A percentile compares a stretch with the other conserved stretches of the same genome.
These are phyloP conservation scores for Istiophorus platypterus DNA, from an alignment of 2,113 vertebrate genomes.

Conservation along the genomic window DNA sequence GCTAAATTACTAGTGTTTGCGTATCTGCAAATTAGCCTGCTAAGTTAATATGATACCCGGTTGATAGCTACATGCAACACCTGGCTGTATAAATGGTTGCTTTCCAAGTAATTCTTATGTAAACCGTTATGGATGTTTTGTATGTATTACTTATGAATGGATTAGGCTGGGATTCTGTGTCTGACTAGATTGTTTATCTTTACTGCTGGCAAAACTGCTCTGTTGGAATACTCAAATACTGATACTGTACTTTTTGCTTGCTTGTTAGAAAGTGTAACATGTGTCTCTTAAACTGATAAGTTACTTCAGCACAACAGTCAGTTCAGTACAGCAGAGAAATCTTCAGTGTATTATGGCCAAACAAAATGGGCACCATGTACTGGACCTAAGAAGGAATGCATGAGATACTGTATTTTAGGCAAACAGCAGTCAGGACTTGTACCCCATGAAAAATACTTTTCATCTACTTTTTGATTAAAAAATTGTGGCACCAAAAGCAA, in stretches of 20 bases:
- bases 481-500: not conserved
- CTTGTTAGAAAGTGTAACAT: not conserved
- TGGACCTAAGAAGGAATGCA: not conserved
- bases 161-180: not conserved
- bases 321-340: not conserved
- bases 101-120: too few species aligned
- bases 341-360: not conserved
- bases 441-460: not conserved
- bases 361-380: not conserved
- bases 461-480: not conserved
- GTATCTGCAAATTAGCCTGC: too few species aligned
- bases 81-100: too few species aligned
- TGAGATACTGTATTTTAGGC: too few species aligned
- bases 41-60: too few species aligned
- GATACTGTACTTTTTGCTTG: not conserved
- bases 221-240: not conserved
- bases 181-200: not conserved
- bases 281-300: too few species aligned
- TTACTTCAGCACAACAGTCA: too few species aligned
- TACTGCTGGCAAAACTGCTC: not conserved
- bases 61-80: too few species aligned
- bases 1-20: too few species aligned
- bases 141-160: too few species aligned
- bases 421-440: too few species aligned
- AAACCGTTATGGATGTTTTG: too few species aligned